These are phyloP conservation scores for Euleptes europaea DNA, from an alignment of 2,113 vertebrate species.

Conservation along the genomic window DNA sequence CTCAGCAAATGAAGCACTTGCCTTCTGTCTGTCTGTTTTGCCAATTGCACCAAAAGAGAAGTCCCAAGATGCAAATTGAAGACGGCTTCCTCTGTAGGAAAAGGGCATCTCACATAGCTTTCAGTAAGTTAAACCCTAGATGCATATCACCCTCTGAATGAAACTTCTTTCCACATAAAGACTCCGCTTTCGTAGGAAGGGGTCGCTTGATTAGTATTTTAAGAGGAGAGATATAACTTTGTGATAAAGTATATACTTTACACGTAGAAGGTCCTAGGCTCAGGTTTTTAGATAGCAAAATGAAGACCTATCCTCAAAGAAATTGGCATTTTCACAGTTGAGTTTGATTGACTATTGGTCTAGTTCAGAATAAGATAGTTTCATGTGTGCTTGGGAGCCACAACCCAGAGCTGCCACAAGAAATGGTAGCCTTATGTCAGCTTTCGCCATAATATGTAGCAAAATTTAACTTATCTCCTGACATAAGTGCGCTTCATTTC, in stretches of 20 bases:
- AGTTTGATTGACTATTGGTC: background rate
- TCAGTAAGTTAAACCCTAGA: background rate
- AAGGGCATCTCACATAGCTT: background rate
- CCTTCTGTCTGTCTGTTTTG: background rate
- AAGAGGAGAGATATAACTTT: background rate
- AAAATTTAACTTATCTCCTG: background rate
- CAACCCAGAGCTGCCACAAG: background rate
- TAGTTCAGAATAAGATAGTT: too few species aligned
- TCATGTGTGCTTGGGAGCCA: background rate
- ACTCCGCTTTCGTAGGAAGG: background rate
- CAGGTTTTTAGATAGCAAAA: background rate
- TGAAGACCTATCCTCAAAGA: background rate
- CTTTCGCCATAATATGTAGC: background rate
- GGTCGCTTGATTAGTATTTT: background rate
- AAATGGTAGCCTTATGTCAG: background rate
- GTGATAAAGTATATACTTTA: background rate
- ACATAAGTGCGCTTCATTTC: background rate
- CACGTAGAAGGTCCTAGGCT: background rate
- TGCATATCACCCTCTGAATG: background rate
- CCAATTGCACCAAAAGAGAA: background rate
- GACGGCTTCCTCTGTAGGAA: background rate
- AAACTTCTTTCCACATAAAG: background rate
- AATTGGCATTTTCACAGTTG: background rate
- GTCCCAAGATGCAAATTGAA: background rate
- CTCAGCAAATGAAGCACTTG: rapidly evolving